phyloP scores from a whole-genome alignment of 1,140 invertebrate species.

The Aradophagus sp. region DNA sequence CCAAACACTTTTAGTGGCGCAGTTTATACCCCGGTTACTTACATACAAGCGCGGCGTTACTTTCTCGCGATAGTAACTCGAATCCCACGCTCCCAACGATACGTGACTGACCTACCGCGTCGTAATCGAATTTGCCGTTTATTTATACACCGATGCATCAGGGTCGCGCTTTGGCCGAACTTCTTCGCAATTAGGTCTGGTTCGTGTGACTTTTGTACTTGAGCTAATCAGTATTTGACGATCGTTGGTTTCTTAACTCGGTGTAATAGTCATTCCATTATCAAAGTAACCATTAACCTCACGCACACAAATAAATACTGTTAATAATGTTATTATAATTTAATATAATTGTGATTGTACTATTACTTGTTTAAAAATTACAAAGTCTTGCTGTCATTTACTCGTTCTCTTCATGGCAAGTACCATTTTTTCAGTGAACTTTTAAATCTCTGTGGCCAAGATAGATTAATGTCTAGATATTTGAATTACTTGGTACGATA shows the following conservation, averaged over 20 bases:
- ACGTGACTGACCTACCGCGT: constrained; percentile 48
- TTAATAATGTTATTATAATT: too few species aligned
- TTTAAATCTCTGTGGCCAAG: too few species aligned
- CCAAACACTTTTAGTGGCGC: constrained; percentile 43
- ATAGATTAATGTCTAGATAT: too few species aligned
- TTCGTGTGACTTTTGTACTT: constrained; percentile 1
- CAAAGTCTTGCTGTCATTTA: too few species aligned
- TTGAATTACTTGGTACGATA: too few species aligned
- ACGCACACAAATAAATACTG: too few species aligned
- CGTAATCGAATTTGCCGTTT: constrained; percentile 13
- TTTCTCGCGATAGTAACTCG: constrained; percentile 55
- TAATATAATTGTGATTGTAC: too few species aligned
- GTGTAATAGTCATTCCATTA: too few species aligned
- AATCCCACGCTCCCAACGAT: constrained; percentile 57
- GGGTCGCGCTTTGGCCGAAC: constrained; percentile 5
- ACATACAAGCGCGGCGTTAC: constrained; percentile 31
- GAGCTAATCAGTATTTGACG: constrained; percentile 4
- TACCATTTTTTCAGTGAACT: too few species aligned
- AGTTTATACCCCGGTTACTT: constrained; percentile 50
- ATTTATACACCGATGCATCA: constrained; percentile 8
- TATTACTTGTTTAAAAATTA: too few species aligned
- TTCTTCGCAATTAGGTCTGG: constrained; percentile 2
- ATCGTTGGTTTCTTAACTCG: background rate
- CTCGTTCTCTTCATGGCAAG: too few species aligned
- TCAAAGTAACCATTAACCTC: too few species aligned